Base-by-base conservation (phyloP, 2,113 vertebrate species). In the Chaetodon trifascialis region DNA sequence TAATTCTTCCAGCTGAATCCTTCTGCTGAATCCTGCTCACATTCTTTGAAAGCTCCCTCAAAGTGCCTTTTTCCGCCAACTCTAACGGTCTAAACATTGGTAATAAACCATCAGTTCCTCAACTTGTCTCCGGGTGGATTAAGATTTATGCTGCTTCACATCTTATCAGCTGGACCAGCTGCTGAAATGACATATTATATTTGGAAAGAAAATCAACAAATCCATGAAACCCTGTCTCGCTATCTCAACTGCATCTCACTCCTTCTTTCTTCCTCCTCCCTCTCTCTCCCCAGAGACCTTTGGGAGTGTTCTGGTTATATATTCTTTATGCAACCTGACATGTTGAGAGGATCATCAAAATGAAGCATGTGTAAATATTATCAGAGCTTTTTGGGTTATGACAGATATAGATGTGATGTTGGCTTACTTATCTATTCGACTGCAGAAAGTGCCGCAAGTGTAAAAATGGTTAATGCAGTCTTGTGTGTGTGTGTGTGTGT, bases 91-190 rank as follows among this genome's bases (percentile, higher is more conserved):
- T 66, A 66, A 78, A 82, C 67, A 84, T 42, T 80, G 7, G 12
- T 19, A 34, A 76, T 54, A 73, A 62, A 52, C 62, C 0, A 46
- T 40, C n/a, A 23, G 42, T 58, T 81, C 40, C 63, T 77, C 63
- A 55, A 51, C 42, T 59, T 78, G 30, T 70, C 30, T 73, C 46
- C 54, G 52, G 10, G 21, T 63, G 62, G 56, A 34, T 56, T 88
- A 66, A 69, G 73, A 84, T 83, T 73, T 68, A 70, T 79, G 68
- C 75, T 68, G 51, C 75, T 73, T 88, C 82, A 73, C 67, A 84
- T 89, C 71, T 86, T 87, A 87, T 89, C 88, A 84, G 68, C 38
- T 25, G 30, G 44, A 82, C 46, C 82, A 91, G 82, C 87, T 87
- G 83, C 81, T 86, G 85, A 76, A 79, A 78, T 67, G 38, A 86